phyloP scores from a whole-genome alignment of 2,888 invertebrate species.

The Xiphydria camelus region DNA sequence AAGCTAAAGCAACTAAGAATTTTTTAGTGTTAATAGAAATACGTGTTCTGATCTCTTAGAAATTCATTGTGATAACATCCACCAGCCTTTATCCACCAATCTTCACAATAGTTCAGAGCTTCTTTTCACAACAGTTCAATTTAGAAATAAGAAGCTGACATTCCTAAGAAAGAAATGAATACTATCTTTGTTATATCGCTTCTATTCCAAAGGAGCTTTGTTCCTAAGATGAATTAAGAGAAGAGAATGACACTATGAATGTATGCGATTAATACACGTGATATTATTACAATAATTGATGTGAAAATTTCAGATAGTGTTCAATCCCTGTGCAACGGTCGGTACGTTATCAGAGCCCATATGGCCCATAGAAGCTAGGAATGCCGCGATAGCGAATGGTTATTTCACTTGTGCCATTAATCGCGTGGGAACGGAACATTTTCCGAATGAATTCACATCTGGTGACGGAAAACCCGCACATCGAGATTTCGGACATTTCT shows the following conservation, averaged over 20 bases:
- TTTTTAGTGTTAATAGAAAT: not conserved
- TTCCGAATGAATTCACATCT: conserved; percentile 83
- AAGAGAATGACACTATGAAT: no score
- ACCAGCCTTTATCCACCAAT: no score
- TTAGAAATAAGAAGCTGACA: no score
- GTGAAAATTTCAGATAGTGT: conserved; percentile 84
- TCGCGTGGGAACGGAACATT: conserved; percentile 87
- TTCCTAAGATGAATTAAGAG: no score
- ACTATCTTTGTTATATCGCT: no score
- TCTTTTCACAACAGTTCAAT: no score
- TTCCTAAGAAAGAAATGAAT: no score
- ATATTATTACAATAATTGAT: no score
- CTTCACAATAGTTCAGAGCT: no score
- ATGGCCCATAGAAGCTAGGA: conserved; percentile 94
- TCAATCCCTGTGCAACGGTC: conserved; percentile 97
- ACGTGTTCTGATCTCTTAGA: not conserved
- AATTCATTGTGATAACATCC: no score
- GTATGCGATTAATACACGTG: not conserved
- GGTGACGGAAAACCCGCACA: conserved; percentile 78
- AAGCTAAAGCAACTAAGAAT: no score
- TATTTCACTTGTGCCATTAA: conserved; percentile 94
- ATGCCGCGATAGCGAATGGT: conserved; percentile 93
- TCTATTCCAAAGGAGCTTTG: no score
- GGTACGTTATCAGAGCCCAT: conserved; percentile 71
- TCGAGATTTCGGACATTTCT: conserved; percentile 88